These are phyloP conservation scores for Trichonephila inaurata DNA, from an alignment of 1,140 invertebrate species.

Conservation along the genomic window DNA sequence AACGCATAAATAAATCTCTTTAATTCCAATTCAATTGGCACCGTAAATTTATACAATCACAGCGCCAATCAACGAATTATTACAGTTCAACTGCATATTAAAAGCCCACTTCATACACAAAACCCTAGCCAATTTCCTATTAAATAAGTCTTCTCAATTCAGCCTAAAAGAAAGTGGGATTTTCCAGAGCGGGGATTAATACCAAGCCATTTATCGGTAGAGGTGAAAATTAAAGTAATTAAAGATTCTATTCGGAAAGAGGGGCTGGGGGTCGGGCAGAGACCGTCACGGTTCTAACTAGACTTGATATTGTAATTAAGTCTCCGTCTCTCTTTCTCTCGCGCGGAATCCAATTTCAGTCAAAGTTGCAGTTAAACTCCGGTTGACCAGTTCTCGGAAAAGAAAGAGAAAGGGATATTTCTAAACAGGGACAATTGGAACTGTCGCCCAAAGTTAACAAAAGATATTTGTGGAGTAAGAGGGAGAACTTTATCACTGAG, in stretches of 20 bases:
- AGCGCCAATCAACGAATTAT: neutral
- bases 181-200: neutral
- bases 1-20: neutral
- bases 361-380: neutral
- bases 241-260: neutral
- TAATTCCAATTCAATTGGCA: neutral
- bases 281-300: neutral
- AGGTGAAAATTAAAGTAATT: slow-evolving; percentile 42
- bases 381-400: neutral
- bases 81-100: no score
- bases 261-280: no score
- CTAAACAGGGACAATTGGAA: neutral
- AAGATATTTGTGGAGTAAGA: neutral
- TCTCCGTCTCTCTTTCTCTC: neutral
- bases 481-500: neutral
- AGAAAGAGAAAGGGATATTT: neutral
- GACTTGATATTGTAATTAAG: slow-evolving; percentile 43
- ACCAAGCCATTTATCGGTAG: neutral
- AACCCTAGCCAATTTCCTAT: neutral
- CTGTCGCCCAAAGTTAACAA: neutral
- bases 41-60: neutral
- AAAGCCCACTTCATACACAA: neutral
- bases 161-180: neutral
- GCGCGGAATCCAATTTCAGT: slow-evolving; percentile 34
- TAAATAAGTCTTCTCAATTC: neutral